These are phyloP conservation scores for Onychomys leucogaster DNA, from an alignment of 2,797 vertebrate species.

Conservation along the genomic window DNA sequence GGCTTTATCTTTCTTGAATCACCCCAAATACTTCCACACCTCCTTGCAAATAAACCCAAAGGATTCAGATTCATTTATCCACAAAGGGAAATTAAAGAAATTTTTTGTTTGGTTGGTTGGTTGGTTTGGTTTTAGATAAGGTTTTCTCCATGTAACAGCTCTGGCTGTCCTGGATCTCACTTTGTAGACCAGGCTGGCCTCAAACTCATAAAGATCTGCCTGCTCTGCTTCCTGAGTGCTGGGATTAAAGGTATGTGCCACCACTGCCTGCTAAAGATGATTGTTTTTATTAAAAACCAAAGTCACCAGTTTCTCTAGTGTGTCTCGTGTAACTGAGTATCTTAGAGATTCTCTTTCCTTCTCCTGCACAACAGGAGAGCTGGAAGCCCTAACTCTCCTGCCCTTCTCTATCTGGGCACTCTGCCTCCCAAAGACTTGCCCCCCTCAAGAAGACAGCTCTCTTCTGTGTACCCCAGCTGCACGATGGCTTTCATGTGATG, in stretches of 20 bases:
- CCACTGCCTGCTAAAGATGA: not conserved
- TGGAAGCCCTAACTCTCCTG: not conserved
- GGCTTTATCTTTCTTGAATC: not conserved
- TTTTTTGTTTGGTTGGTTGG: not conserved
- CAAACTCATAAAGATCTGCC: not conserved
- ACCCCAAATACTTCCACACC: not conserved
- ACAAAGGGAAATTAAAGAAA: not conserved
- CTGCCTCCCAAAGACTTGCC: not conserved
- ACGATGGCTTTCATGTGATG: rapidly evolving
- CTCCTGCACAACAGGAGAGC: not conserved
- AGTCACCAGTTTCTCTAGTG: not conserved
- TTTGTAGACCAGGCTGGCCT: not conserved
- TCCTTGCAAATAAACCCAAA: not conserved
- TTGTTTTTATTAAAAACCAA: constrained; percentile 50
- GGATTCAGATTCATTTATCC: constrained; percentile 8
- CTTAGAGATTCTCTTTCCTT: not conserved
- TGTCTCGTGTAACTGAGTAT: not conserved
- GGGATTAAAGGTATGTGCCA: not conserved
- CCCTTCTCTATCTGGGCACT: not conserved
- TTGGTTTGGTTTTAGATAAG: not conserved
- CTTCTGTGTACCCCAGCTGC: not conserved
- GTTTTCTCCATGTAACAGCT: not conserved
- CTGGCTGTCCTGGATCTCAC: not conserved
- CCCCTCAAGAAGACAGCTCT: not conserved
- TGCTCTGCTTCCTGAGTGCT: not conserved